Evolutionary conservation across 2,888 invertebrate genomes (phyloP), one percentile per base, ranked within the genome.

Genomic region (Cerceris rybyensis): DNA sequence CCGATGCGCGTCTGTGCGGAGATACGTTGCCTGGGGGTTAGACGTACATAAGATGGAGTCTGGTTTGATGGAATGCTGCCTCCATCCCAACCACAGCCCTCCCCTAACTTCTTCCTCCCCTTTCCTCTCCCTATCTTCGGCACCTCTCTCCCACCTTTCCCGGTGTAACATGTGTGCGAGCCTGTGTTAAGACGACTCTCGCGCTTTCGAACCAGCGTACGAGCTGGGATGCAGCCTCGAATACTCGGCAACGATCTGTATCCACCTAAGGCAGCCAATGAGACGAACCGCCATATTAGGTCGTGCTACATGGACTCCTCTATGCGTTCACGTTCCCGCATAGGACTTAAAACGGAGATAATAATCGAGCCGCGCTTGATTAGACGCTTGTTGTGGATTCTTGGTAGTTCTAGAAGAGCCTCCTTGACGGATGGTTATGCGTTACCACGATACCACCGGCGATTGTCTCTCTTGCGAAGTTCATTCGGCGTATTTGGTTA

Each of bases 11-110:
- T 28, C 28, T 28, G 28, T 28, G 81, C 70, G 70, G 82, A 86
- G 87, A 87, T 85, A 81, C 82, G 86, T 87, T 83, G 89, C 89
- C 86, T 77, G 87, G 81, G 89, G 90, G 88, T 86, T 88, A 88
- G 85, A 88, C 86, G 86, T 87, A 87, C 84, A 86, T 89, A 89
- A 92, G 91, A 91, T 92, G 92, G 90, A 91, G 91, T 91, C 91
- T 91, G 91, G 89, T 91, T 92, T 92, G 92, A 92, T 92, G 91
- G 92, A 92, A 92, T 92, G 92, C 88, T 90, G 90, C 90, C 90
- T 88, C 87, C 86, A 86, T 88, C 86, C 84, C 82, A 76, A 81
- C 80, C 85, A 65, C 73, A 78, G 81, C 82, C 84, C 84, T 84
- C 86, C 76, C 77, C 72, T 83, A 77, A 78, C 75, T 73, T 70